Percentiles rank a stretch among this genome's conserved stretches.
Conservation (phyloP, 2,888 invertebrate genomes). For the Parnassius orleans region DNA sequence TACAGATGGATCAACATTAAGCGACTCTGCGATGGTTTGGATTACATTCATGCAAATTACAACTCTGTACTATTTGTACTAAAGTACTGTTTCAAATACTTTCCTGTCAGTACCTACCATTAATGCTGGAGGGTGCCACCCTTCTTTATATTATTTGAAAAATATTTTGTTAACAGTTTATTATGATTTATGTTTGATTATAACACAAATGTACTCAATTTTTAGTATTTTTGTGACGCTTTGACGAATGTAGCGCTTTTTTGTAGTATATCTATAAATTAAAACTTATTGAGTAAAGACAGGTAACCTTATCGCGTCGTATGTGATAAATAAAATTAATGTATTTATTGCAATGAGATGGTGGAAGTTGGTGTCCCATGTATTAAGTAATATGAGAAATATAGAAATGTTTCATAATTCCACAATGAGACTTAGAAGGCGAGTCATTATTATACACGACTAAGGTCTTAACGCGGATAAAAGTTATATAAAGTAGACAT, state of each 20-base stretch:
- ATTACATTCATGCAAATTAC: constrained; percentile 44
- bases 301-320: constrained; percentile 14
- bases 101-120: constrained; percentile 30
- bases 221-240: constrained; percentile 72
- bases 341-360: constrained; percentile 35
- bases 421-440: not conserved
- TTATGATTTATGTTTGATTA: constrained; percentile 64
- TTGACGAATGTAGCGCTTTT: constrained; percentile 54
- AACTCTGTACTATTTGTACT: constrained; percentile 47
- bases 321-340: constrained; percentile 34
- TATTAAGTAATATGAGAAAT: constrained; percentile 27
- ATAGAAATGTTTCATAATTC: constrained; percentile 20
- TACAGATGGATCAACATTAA: constrained; percentile 78
- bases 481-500: too few species aligned
- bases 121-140: constrained; percentile 30
- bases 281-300: constrained; percentile 22
- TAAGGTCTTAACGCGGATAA: too few species aligned
- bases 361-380: constrained; percentile 24
- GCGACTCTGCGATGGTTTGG: constrained; percentile 41
- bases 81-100: constrained; percentile 33
- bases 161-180: constrained; percentile 75
- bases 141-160: constrained; percentile 58
- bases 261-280: constrained; percentile 31
- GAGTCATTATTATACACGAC: too few species aligned
- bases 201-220: constrained; percentile 64